Evolutionary conservation across 1,140 invertebrate species (phyloP).

Genomic region (Leguminivora glycinivorella): DNA sequence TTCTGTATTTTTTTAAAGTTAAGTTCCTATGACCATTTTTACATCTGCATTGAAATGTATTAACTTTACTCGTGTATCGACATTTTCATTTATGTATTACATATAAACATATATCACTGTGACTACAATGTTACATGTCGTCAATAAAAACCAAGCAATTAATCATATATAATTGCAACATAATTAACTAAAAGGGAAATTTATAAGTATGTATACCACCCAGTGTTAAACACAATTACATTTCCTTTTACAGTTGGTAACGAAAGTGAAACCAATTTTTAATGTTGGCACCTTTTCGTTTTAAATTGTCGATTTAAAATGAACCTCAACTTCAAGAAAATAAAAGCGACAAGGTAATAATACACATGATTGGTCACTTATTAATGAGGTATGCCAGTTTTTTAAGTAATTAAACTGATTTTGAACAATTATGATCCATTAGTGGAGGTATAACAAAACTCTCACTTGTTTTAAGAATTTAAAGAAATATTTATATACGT

Average conservation of each 20-base stretch:
- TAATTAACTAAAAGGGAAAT: not conserved
- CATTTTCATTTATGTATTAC: too few species aligned
- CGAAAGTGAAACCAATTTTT: not conserved
- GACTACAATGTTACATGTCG: not conserved
- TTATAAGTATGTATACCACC: constrained; percentile 1
- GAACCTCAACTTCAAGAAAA: not conserved
- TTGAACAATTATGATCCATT: not conserved
- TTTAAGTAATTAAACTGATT: not conserved
- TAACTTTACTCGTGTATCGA: too few species aligned
- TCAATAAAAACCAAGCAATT: not conserved
- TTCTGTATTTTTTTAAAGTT: too few species aligned
- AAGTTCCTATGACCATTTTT: too few species aligned
- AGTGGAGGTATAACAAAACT: not conserved
- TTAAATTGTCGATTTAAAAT: not conserved
- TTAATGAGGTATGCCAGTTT: not conserved
- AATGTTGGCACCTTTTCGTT: not conserved
- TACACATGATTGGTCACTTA: not conserved
- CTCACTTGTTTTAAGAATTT: too few species aligned
- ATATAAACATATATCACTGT: too few species aligned
- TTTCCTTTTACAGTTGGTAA: not conserved
- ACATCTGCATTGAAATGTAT: too few species aligned
- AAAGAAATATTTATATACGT: too few species aligned
- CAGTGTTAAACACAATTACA: not conserved
- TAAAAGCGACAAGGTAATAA: constrained; percentile 3
- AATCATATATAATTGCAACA: not conserved